Conservation (phyloP, 2,113 vertebrate species). For the Thamnophis sirtalis region DNA sequence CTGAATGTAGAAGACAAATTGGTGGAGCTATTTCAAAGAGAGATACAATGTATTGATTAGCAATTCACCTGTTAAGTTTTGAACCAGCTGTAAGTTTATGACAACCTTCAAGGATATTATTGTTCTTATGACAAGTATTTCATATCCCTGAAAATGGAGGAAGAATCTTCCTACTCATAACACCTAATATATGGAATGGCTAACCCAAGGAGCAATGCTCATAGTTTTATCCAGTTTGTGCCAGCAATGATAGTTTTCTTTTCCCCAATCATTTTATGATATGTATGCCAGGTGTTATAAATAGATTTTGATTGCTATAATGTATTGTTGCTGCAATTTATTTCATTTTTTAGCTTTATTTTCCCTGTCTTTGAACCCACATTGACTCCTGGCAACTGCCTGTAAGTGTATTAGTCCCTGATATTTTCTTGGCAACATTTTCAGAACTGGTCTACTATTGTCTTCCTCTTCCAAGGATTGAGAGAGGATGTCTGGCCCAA, state of each 20-base stretch:
- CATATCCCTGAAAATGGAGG: neutral
- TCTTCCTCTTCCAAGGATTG: neutral
- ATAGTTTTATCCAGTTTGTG: neutral
- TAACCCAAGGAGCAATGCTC: neutral
- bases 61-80: neutral
- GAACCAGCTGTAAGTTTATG: neutral
- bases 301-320: neutral
- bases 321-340: neutral
- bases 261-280: neutral
- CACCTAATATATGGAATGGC: neutral
- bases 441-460: neutral
- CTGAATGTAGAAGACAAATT: neutral
- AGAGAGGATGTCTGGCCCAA: neutral
- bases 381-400: neutral
- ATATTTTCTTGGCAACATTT: neutral
- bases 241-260: neutral
- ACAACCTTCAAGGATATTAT: neutral
- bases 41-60: neutral
- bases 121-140: neutral
- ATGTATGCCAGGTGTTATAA: neutral
- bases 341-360: neutral
- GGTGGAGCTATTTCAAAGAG: neutral
- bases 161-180: neutral
- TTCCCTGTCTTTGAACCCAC: neutral
- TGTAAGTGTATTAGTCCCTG: neutral